Base-by-base conservation (phyloP, 64 coral and sea anemone genomes). In the Pachyseris speciosa region DNA sequence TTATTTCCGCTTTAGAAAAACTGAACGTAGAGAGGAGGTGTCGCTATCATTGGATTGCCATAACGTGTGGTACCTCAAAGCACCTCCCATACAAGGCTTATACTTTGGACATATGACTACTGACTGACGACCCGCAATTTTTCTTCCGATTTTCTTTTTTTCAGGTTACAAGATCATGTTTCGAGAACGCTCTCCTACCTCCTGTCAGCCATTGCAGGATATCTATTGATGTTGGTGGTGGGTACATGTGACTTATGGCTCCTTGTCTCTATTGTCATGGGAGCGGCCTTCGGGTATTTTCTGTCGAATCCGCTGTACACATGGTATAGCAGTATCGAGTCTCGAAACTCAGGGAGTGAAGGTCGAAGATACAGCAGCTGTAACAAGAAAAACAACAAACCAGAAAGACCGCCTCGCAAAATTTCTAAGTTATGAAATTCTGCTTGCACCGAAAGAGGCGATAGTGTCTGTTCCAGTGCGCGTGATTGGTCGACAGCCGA, bases 211-310 rank as follows among this genome's bases (percentile, higher is more conserved):
- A 33, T 57, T 36, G 30, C 30, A 20, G 75, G 75, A 9, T 79
- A 79, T 57, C 49, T 79, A 22, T 79, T 79, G 31, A 79, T 79
- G 75, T 3, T 79, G 47, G 75, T 79, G 48, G 75, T 37, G 5
- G 30, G 32, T 1, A 79, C 75, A n/a, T 57, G 9, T 5, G n/a
- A 79, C 49, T 28, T 36, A 20, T 57, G 47, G 75, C 19, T 79
- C 5, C 57, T 79, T 57, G 15, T 20, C 4, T 79, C 75, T 2
- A 37, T 79, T 79, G 30, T 79, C 6, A 1, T 32, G 19, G 75
- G 75, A 22, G 28, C 32, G 4, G 49, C 25, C 31, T 57, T 79
- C 6, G 75, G 75, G 5, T 79, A 55, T 57, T 79, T 57, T 58
- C 30, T 79, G 27, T 79, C 75, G 16, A 51, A 79, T 37, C 75